A percentile compares a stretch with the other conserved stretches of the same genome.
Evolutionary conservation across 2,888 invertebrate genomes (phyloP).

Genomic region (Cactoblastis cactorum): DNA sequence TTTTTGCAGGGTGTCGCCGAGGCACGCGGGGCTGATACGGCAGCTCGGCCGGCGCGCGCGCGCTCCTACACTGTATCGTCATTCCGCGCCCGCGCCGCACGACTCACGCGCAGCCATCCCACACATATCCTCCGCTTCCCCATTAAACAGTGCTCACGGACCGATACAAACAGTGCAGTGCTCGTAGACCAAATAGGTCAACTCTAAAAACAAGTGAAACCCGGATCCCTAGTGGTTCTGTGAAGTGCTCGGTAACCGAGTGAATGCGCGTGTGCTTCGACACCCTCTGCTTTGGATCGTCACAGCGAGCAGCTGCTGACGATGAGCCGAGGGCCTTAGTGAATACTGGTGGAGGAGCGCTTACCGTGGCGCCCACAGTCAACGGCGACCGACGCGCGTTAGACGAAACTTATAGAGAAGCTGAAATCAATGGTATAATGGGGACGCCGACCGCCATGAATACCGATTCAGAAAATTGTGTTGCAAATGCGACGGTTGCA

Average conservation of each 20-base stretch:
- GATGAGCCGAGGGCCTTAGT: slow-evolving; percentile 82
- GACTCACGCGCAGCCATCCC: slow-evolving; percentile 52
- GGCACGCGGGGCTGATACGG: slow-evolving; percentile 67
- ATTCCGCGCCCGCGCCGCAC: slow-evolving; percentile 71
- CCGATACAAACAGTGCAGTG: slow-evolving; percentile 36
- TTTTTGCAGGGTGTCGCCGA: slow-evolving; percentile 68
- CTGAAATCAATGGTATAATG: slow-evolving; percentile 67
- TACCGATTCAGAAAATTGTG: slow-evolving; percentile 80
- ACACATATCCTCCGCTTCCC: slow-evolving; percentile 57
- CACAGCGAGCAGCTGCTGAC: slow-evolving; percentile 89
- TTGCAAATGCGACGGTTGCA: slow-evolving; percentile 63
- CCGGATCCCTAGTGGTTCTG: slow-evolving; percentile 58
- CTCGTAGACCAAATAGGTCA: slow-evolving; percentile 40
- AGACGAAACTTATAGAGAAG: slow-evolving; percentile 72
- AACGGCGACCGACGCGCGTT: slow-evolving; percentile 73
- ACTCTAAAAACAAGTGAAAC: slow-evolving; percentile 51
- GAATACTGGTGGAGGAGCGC: slow-evolving; percentile 69
- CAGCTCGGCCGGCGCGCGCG: slow-evolving; percentile 50
- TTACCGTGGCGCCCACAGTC: slow-evolving; percentile 74
- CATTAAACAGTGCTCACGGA: slow-evolving; percentile 39
- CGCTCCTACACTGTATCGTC: slow-evolving; percentile 59
- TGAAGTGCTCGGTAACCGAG: slow-evolving; percentile 79
- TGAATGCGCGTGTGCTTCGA: slow-evolving; percentile 96
- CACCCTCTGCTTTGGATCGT: slow-evolving; percentile 93
- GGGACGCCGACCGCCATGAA: slow-evolving; percentile 80